Evolutionary conservation across 1,140 invertebrate species (phyloP).

Genomic region (Penaeus chinensis): DNA sequence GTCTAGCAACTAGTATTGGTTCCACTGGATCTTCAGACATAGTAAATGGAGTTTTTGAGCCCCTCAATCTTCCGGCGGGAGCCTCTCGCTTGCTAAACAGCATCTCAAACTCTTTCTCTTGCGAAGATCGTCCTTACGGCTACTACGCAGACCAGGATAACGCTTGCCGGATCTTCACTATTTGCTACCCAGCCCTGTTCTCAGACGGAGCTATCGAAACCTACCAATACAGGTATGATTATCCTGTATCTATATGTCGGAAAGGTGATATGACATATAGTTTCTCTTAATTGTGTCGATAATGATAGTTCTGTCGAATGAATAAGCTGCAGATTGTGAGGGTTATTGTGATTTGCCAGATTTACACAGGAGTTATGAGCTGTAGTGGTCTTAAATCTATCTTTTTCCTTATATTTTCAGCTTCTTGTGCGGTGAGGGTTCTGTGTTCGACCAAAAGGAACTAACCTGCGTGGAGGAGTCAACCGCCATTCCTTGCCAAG

Average conservation of each 20-base stretch:
- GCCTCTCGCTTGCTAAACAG: background rate
- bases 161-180: conserved; percentile 87
- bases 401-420: too few relatives aligned
- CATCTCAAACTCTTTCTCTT: conserved; percentile 76
- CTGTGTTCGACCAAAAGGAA: background rate
- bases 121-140: conserved; percentile 80
- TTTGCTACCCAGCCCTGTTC: conserved; percentile 76
- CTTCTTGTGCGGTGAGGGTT: background rate
- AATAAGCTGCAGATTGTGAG: too few relatives aligned
- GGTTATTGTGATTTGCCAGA: too few relatives aligned
- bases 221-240: conserved; percentile 2
- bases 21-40: too few relatives aligned
- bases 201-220: background rate
- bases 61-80: background rate
- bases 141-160: conserved; percentile 89
- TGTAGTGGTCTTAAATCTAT: too few relatives aligned
- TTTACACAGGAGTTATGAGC: too few relatives aligned
- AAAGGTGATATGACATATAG: too few relatives aligned
- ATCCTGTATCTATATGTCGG: too few relatives aligned
- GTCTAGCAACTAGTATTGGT: too few relatives aligned
- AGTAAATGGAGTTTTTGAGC: background rate
- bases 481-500: background rate
- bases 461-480: background rate
- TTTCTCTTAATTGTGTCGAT: too few relatives aligned
- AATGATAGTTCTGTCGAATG: too few relatives aligned